phyloP scores from a whole-genome alignment of 2,888 invertebrate genomes.

The Phaonia tiefii region DNA sequence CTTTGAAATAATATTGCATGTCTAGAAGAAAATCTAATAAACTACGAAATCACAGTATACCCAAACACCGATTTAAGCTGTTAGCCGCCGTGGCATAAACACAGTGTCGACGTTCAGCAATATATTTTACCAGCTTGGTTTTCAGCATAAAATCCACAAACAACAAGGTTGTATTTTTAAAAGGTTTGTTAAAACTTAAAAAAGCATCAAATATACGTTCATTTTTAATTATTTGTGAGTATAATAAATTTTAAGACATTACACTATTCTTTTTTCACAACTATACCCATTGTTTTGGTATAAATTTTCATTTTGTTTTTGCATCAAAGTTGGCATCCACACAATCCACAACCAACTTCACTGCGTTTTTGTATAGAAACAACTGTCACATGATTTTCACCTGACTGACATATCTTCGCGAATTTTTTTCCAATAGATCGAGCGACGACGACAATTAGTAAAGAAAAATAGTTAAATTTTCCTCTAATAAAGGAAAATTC shows the following conservation, averaged over 20 bases:
- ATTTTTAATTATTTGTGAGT: too few relatives aligned
- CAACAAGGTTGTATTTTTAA: conserved; percentile 26
- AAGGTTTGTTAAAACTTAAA: background rate
- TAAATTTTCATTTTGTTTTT: conserved; percentile 4
- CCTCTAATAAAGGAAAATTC: conserved; percentile 65
- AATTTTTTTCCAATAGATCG: conserved; percentile 66
- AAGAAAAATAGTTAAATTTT: conserved; percentile 66
- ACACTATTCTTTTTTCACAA: background rate
- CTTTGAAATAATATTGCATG: too few relatives aligned
- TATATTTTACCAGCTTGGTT: too few relatives aligned
- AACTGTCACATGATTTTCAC: conserved; percentile 81
- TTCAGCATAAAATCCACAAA: conserved; percentile 5
- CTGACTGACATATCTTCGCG: conserved; percentile 77
- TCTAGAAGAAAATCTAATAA: too few relatives aligned
- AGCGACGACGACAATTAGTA: conserved; percentile 64
- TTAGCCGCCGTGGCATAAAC: too few relatives aligned
- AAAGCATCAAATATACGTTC: too few relatives aligned
- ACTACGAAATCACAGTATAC: too few relatives aligned
- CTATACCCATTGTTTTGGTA: too few relatives aligned
- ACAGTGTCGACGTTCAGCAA: too few relatives aligned
- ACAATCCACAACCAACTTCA: background rate
- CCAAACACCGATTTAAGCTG: too few relatives aligned
- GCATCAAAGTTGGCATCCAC: background rate
- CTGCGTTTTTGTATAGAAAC: conserved; percentile 30
- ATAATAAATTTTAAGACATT: too few relatives aligned